These are phyloP conservation scores for Tetanocera ferruginea DNA, from an alignment of 2,888 invertebrate genomes.

Conservation along the genomic window DNA sequence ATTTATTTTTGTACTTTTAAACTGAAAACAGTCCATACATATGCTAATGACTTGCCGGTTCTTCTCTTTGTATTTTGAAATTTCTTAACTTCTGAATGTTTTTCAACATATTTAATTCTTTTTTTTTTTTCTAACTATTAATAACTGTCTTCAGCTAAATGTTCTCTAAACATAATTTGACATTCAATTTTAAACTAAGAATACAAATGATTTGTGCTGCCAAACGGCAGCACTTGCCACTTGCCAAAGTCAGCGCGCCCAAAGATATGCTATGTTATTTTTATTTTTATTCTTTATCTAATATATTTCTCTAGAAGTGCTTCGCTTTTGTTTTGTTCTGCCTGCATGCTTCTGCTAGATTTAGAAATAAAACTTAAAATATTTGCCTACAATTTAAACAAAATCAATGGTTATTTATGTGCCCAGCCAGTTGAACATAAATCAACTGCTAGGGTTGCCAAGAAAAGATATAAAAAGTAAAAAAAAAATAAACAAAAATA, in stretches of 20 bases:
- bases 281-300: not conserved
- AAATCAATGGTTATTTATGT: not conserved
- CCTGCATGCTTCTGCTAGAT: slow-evolving; percentile 3
- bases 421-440: not conserved
- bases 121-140: no score
- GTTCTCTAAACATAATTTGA: no score
- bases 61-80: not conserved
- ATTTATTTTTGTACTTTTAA: no score
- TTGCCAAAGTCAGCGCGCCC: slow-evolving; percentile 43
- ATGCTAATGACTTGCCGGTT: not conserved
- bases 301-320: not conserved
- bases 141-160: no score
- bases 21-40: not conserved
- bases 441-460: slow-evolving; percentile 2
- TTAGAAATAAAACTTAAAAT: no score
- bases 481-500: not conserved
- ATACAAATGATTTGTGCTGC: no score
- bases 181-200: no score
- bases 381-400: no score
- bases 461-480: not conserved
- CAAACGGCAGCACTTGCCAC: not conserved
- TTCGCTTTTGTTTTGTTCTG: no score
- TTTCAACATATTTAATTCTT: no score
- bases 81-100: not conserved
- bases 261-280: slow-evolving; percentile 35